Evolutionary conservation across 2,797 vertebrate genomes (phyloP), one percentile per base, ranked within the genome.

Genomic region (Antennarius maculatus): DNA sequence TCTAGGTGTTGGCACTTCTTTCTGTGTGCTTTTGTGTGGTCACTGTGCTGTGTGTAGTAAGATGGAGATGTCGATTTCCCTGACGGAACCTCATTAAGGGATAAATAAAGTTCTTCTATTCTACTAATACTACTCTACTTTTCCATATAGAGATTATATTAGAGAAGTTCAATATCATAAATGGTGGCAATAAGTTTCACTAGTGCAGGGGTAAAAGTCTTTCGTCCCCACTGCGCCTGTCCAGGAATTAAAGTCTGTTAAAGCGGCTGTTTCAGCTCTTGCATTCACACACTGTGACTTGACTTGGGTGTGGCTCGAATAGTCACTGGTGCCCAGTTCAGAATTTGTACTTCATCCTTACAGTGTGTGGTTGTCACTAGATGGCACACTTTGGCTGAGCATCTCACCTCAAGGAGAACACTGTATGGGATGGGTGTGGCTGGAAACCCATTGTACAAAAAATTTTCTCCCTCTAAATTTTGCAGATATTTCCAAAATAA

Each of bases 351-450:
- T 31, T 0, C 1, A 27, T n/a, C 31, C 37, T 15, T 17, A 23
- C 0, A 0, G 7, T 1, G 7, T 50, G 6, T 10, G 9, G 3
- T 11, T 2, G n/a, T 34, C 89, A 37, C 84, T 83, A 91, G 89
- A 73, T 85, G 89, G 83, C 2, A 79, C 51, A 60, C 69, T 85
- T 66, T 3, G 47, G 51, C 79, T 66, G 48, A 34, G 31, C 50
- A 54, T 64, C 15, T 66, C 39, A 29, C 7, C 57, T 37, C 10
- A 2, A 2, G 8, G 6, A 47, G 17, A 45, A 3, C 50, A 34
- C 16, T 34, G 3, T 0, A 52, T n/a, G 29, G 16, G 17, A 47
- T 74, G 77, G 85, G 81, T 76, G 89, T 71, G 89, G 77, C 67
- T 5, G 16, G 28, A 16, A 34, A 34, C 31, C 31, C 41, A 46